phyloP scores from a whole-genome alignment of 2,888 invertebrate species.

The Eupsilia transversa region DNA sequence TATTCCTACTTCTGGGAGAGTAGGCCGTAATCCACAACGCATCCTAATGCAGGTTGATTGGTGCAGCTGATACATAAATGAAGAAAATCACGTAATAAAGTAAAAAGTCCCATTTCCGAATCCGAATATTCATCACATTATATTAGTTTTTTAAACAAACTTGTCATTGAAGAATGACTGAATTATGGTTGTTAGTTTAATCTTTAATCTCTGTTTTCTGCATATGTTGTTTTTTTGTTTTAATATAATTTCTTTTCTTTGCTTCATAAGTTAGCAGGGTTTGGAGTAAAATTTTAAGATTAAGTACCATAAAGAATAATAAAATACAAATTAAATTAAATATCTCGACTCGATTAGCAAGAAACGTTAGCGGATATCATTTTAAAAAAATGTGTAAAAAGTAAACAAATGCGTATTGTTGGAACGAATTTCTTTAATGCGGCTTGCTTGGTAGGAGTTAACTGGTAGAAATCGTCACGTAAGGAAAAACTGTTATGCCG shows the following conservation, averaged over 20 bases:
- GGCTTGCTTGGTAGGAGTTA: too few species aligned
- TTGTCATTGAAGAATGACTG: neutral
- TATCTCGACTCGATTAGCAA: neutral
- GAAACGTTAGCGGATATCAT: neutral
- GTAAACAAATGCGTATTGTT: neutral
- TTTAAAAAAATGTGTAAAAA: too few species aligned
- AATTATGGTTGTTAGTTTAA: neutral
- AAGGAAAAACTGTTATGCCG: too few species aligned
- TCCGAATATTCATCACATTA: neutral
- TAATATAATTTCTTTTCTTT: constrained; percentile 20
- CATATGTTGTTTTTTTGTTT: constrained; percentile 32
- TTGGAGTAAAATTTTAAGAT: constrained; percentile 7
- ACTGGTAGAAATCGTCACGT: too few species aligned
- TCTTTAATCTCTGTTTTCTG: constrained; percentile 9
- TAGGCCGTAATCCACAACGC: neutral
- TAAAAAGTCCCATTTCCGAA: constrained; percentile 12
- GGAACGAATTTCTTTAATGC: too few species aligned
- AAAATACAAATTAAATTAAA: neutral
- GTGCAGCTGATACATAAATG: neutral
- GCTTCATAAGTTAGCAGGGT: neutral
- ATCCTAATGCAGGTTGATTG: neutral
- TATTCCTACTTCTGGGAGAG: neutral
- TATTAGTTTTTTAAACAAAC: neutral
- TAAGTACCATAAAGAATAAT: constrained; percentile 15
- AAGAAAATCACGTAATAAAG: neutral